Evolutionary conservation across 2,113 vertebrate genomes (phyloP).

Genomic region (Paralichthys olivaceus): DNA sequence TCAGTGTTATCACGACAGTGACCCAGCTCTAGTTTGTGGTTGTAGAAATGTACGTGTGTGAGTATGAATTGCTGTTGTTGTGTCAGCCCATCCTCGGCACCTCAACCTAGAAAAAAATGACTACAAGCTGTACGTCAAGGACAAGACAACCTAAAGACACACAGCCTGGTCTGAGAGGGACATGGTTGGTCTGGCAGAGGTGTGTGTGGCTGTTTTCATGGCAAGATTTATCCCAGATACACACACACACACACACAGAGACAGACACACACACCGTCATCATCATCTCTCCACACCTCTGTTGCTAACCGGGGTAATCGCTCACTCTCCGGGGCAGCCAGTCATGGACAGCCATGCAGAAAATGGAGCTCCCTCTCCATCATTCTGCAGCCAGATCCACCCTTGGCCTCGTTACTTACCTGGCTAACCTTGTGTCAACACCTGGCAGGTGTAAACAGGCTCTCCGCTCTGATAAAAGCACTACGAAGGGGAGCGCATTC

Average conservation of each 20-base stretch:
- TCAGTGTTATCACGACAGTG: too few relatives aligned
- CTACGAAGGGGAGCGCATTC: background rate
- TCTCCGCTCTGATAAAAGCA: conserved; percentile 24
- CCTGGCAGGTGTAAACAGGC: conserved; percentile 56
- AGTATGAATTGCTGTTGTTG: background rate
- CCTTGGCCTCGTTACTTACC: conserved; percentile 57
- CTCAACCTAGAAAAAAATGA: background rate
- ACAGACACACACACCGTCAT: background rate
- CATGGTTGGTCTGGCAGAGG: background rate
- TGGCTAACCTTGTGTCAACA: conserved; percentile 51
- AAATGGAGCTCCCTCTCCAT: conserved; percentile 60
- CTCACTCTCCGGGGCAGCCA: conserved; percentile 29
- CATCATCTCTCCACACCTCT: conserved; percentile 32
- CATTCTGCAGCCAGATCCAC: conserved; percentile 38
- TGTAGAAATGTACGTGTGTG: background rate
- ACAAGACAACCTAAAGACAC: conserved; percentile 10
- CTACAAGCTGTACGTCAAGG: conserved; percentile 46
- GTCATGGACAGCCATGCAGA: conserved; percentile 52
- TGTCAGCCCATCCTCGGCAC: background rate
- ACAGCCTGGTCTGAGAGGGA: conserved; percentile 9
- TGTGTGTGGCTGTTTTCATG: conserved; percentile 6
- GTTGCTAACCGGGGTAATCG: conserved; percentile 49
- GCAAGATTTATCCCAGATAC: conserved; percentile 31
- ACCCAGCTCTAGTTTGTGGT: background rate
- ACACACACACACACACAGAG: background rate